A percentile compares a stretch with the other conserved stretches of the same genome.
phyloP scores from a whole-genome alignment of 2,888 invertebrate species.

The Julus scandinavius region DNA sequence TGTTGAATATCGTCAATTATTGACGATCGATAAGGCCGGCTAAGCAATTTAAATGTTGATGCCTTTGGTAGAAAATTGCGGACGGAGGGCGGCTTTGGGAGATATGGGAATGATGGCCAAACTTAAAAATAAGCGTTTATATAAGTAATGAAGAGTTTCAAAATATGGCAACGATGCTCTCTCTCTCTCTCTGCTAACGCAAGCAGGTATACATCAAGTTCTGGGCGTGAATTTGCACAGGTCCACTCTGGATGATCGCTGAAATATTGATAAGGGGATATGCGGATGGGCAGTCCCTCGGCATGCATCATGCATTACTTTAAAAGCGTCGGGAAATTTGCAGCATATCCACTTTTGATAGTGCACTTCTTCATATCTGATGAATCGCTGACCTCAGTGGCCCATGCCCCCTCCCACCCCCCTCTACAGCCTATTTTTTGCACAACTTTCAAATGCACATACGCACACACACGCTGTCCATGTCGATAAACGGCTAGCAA shows the following conservation, averaged over 20 bases:
- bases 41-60: conserved; percentile 50
- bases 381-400: conserved; percentile 52
- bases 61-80: not conserved
- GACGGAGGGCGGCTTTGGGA: not conserved
- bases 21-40: conserved; percentile 44
- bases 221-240: conserved; percentile 49
- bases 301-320: conserved; percentile 56
- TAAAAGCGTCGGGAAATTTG: conserved; percentile 51
- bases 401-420: conserved; percentile 3
- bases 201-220: not conserved
- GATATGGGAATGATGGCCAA: not conserved
- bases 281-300: conserved; percentile 53
- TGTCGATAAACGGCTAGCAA: conserved; percentile 20
- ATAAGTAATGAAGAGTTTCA: conserved; percentile 23
- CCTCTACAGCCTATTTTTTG: not conserved
- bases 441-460: not conserved
- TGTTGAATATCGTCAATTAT: conserved; percentile 49
- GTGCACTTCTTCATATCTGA: conserved; percentile 53
- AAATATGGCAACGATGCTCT: conserved; percentile 26
- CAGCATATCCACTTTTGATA: conserved; percentile 51
- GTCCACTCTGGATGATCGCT: conserved; percentile 52
- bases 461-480: not conserved
- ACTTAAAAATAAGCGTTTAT: conserved; percentile 38
- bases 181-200: not conserved
- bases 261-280: conserved; percentile 54